Conservation (phyloP, 2,797 vertebrate genomes). For the Bufotes viridis region DNA sequence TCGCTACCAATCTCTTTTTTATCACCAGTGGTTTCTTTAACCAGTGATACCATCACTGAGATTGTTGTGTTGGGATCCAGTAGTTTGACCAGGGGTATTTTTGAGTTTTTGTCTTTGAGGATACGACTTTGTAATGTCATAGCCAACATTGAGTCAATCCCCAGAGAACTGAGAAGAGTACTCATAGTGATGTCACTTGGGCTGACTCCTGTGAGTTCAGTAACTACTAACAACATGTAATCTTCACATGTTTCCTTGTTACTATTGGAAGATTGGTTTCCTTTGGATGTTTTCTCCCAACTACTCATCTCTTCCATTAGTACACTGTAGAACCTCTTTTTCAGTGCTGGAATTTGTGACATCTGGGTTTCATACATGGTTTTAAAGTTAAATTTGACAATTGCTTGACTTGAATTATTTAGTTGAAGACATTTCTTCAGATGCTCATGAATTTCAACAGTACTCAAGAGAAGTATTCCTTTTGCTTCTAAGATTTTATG, state of each 20-base stretch:
- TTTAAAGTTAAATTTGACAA: constrained; percentile 79
- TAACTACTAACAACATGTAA: constrained; percentile 74
- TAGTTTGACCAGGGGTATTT: constrained; percentile 80
- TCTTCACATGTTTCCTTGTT: constrained; percentile 69
- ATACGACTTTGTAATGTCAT: constrained; percentile 85
- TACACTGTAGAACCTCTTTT: constrained; percentile 69
- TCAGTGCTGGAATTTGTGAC: constrained; percentile 71
- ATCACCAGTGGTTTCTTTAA: constrained; percentile 67
- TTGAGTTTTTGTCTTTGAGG: constrained; percentile 76
- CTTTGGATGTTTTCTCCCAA: constrained; percentile 36
- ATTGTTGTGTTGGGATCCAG: constrained; percentile 81
- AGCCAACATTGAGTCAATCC: constrained; percentile 86
- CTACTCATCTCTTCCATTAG: constrained; percentile 69
- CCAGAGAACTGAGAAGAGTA: constrained; percentile 72
- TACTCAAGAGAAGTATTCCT: constrained; percentile 79
- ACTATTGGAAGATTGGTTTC: constrained; percentile 41
- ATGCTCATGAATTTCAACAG: constrained; percentile 77
- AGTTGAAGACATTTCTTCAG: constrained; percentile 78
- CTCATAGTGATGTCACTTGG: constrained; percentile 75
- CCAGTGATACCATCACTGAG: constrained; percentile 68
- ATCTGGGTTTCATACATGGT: constrained; percentile 71
- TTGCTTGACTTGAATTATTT: constrained; percentile 80
- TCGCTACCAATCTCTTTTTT: neutral
- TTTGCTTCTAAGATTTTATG: constrained; percentile 80
- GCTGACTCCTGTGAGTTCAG: constrained; percentile 69